Evolutionary conservation across 2,888 invertebrate genomes (phyloP), one percentile per base, ranked within the genome.

Genomic region (Gnatocerus cornutus): DNA sequence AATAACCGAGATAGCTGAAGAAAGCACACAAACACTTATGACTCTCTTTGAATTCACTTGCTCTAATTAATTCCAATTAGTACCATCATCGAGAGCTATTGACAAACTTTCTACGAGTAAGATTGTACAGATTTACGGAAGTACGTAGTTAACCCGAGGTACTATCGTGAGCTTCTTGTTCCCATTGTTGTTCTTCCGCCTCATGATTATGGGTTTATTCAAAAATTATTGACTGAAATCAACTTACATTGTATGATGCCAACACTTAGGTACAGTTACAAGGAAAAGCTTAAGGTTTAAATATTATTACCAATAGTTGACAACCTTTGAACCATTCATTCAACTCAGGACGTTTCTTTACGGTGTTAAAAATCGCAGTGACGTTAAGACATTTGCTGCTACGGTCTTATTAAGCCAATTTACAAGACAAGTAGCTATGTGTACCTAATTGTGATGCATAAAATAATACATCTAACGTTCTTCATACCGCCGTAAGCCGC

Each of bases 381-480:
- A 59, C 59, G 59, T 30, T 41, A 63, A 63, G 52, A 41, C 39
- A 63, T 63, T 39, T 39, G 45, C 48, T 61, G 58, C 56, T 62
- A 68, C 56, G 68, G 27, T 56, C 62, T 55, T 68, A 68, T 68
- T 68, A 68, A 61, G 55, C 55, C 62, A 62, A 68, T 68, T 68
- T 68, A 68, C 62, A 68, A 68, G 62, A 46, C 55, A 68, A 62
- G 61, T 68, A 52, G 21, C 53, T 52, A 12, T 68, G 68, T 37
- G 50, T 66, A 50, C 56, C 62, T 68, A 62, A 68, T 68, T 68
- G 68, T 68, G 41, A 62, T 68, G 62, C 68, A 68, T 68, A 68
- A 68, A 68, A 62, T 68, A 68, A 62, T 62, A 62, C 46, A 68
- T 37, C 55, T 62, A 62, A 68, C 68, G 68, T 63, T 62, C 50